These are phyloP conservation scores for Gastrophryne carolinensis DNA, from an alignment of 2,797 vertebrate species.

Conservation along the genomic window DNA sequence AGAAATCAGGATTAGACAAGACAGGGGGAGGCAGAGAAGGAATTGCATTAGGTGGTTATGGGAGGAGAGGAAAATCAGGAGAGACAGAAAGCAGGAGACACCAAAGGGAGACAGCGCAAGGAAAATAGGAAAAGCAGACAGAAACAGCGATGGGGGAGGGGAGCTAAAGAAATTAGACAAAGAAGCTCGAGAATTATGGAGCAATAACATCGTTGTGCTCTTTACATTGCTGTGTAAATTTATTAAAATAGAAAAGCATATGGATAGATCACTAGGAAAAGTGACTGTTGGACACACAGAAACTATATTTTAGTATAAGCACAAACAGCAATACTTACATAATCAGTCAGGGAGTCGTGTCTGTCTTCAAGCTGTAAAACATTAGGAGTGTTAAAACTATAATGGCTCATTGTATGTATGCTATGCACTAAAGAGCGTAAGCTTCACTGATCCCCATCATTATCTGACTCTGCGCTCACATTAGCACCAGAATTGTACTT, in stretches of 20 bases:
- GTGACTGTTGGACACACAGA: background rate
- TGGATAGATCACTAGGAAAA: background rate
- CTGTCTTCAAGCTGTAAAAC: conserved; percentile 46
- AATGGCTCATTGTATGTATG: background rate
- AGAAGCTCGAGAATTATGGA: background rate
- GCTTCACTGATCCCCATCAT: background rate
- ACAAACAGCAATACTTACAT: conserved; percentile 57
- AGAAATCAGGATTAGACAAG: background rate
- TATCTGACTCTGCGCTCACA: background rate
- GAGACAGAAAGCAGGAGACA: background rate
- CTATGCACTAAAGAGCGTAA: background rate
- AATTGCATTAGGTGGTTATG: background rate
- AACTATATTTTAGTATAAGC: background rate
- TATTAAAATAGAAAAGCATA: background rate
- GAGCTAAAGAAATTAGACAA: background rate
- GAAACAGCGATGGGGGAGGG: background rate
- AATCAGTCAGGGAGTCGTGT: conserved; percentile 42
- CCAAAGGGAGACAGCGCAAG: background rate
- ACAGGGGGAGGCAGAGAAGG: background rate
- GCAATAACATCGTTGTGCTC: background rate
- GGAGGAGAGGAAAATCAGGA: background rate
- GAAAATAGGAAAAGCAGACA: background rate
- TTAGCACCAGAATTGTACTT: background rate
- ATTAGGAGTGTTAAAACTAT: background rate
- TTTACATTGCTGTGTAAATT: background rate